Evolutionary conservation across 2,888 invertebrate genomes (phyloP), one percentile per base, ranked within the genome.

Genomic region (Leucophenga montana): DNA sequence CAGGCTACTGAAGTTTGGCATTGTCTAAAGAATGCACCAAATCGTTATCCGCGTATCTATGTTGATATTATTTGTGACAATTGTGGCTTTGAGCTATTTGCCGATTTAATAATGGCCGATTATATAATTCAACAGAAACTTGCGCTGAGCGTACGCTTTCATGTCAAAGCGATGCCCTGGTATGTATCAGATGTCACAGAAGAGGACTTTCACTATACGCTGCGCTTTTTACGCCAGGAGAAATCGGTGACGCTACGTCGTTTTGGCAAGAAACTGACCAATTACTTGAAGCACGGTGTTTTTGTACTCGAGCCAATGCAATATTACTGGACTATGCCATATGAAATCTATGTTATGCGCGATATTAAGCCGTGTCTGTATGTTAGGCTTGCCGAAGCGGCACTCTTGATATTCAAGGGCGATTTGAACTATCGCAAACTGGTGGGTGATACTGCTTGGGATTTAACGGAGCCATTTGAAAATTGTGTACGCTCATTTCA

Each of bases 401-500:
- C 92, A 71, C 89, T 95, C 1, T 84, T 94, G 0, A 90, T 98
- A 78, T 96, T 97, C 87, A 98, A 98, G 89, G 94, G 98, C 0
- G 99, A 99, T 87, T 90, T 99, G 18, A 99, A 99, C 90, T 99
- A 98, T 87, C 90, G 99, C 53, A 99, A 99, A 89, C 89, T 99
- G 67, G 89, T 97, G 44, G 95, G 94, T 0, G 99, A 99, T 85
- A 91, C 92, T 66, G 94, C 95, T 75, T 97, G 96, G 93, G 91
- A 91, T 16, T 91, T 92, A 0, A 91, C 91, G 0, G 92, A 93
- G 0, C 85, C 91, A 0, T 94, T 97, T 77, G 88, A 89, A 16
- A 83, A 84, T 0, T 87, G 88, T 59, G 8, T 70, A 39, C 0
- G 78, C 90, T 91, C 93, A 1, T 98, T 99, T 87, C 90, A 90